phyloP scores from a whole-genome alignment of 2,113 vertebrate species.

The Talpa occidentalis region DNA sequence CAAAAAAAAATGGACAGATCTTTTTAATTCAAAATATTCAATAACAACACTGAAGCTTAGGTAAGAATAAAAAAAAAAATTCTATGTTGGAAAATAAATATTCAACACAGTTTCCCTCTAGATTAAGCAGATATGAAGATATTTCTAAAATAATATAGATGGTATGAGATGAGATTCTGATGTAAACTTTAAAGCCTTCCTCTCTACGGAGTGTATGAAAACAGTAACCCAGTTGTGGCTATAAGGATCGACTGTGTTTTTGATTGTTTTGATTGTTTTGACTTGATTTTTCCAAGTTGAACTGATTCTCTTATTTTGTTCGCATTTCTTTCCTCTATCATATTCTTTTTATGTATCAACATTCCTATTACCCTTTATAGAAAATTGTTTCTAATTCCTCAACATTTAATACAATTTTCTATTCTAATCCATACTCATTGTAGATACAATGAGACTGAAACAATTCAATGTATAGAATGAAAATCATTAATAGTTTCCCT shows the following conservation, averaged over 20 bases:
- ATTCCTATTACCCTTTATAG: neutral
- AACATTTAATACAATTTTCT: constrained; percentile 11
- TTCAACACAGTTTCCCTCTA: neutral
- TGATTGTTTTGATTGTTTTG: constrained; percentile 22
- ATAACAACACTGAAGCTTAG: neutral
- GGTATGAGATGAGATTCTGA: neutral
- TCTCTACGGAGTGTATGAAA: neutral
- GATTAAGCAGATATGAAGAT: neutral
- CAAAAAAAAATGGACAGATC: neutral
- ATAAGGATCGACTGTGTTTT: neutral
- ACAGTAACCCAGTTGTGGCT: neutral
- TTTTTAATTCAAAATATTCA: constrained; percentile 5
- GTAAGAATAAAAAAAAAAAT: neutral
- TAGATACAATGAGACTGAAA: neutral
- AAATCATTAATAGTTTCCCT: neutral
- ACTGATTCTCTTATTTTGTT: constrained; percentile 1
- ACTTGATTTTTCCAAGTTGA: constrained; percentile 42
- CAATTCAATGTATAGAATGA: neutral
- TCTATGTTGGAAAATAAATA: neutral
- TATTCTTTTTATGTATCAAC: neutral
- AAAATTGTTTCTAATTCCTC: constrained; percentile 3
- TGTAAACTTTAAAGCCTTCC: neutral
- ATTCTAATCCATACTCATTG: neutral
- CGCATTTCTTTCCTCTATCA: neutral
- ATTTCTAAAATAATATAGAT: neutral